phyloP scores from a whole-genome alignment of 2,113 vertebrate genomes.

The Neogale vison region DNA sequence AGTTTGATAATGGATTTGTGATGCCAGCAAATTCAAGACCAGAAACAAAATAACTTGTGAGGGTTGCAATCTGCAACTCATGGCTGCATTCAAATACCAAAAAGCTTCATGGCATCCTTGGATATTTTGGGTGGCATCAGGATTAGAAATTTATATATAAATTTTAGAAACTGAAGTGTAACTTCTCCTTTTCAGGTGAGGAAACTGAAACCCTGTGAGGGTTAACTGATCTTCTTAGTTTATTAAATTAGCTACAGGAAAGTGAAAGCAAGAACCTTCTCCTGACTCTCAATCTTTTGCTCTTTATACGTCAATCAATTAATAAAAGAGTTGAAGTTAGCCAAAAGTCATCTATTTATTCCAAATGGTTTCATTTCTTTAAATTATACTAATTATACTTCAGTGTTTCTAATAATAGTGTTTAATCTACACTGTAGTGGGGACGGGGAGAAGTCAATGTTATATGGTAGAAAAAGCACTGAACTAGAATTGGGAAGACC shows the following conservation, averaged over 20 bases:
- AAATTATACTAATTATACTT: conserved; percentile 4
- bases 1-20: background rate
- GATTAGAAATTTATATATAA: background rate
- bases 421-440: background rate
- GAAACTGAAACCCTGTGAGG: background rate
- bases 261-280: background rate
- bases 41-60: background rate
- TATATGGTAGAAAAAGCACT: background rate
- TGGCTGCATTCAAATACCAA: background rate
- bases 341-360: background rate
- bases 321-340: background rate
- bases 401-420: background rate
- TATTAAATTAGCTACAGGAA: background rate
- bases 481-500: background rate
- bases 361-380: background rate
- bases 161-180: background rate
- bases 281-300: background rate
- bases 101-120: background rate
- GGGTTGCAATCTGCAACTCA: background rate
- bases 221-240: background rate
- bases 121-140: background rate
- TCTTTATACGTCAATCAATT: background rate
- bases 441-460: background rate
- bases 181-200: background rate
- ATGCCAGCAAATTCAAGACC: background rate